A percentile compares a stretch with the other conserved stretches of the same genome.
These are phyloP conservation scores for Triplophysa bombifrons DNA, from an alignment of 2,797 vertebrate genomes.

Conservation along the genomic window DNA sequence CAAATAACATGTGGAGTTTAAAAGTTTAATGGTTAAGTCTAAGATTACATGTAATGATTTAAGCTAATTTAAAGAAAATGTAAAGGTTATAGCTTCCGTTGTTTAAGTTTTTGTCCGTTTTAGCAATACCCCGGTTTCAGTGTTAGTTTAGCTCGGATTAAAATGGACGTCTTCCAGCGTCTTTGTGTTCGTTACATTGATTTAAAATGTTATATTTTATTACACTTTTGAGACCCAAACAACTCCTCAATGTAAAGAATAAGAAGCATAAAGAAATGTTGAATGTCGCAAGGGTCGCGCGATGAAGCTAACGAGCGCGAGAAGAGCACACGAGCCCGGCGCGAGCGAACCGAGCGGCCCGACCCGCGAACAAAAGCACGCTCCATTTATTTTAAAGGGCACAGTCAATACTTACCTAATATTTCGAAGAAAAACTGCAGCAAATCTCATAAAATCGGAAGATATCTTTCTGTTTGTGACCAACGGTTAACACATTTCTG, in stretches of 20 bases:
- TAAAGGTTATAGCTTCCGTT: not conserved
- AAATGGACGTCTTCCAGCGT: not conserved
- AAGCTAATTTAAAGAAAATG: not conserved
- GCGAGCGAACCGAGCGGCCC: not conserved
- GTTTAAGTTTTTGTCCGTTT: not conserved
- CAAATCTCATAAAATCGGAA: conserved; percentile 53
- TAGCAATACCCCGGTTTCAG: not conserved
- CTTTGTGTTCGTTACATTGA: not conserved
- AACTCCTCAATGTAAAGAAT: not conserved
- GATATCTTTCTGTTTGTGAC: conserved; percentile 60
- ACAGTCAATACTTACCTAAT: conserved; percentile 65
- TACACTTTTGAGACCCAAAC: not conserved
- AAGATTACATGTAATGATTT: not conserved
- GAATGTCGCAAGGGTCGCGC: conserved; percentile 3
- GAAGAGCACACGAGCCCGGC: not conserved
- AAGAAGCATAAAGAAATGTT: not conserved
- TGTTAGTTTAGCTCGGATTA: not conserved
- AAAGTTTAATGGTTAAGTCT: not conserved
- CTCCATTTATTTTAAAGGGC: not conserved
- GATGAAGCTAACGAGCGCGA: not conserved
- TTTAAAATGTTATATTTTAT: not conserved
- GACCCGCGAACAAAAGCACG: not conserved
- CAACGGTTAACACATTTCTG: conserved; percentile 74
- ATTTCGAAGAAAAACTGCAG: conserved; percentile 40
- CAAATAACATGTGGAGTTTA: not conserved